phyloP scores from a whole-genome alignment of 2,888 invertebrate genomes.

The Conomelus anceps region DNA sequence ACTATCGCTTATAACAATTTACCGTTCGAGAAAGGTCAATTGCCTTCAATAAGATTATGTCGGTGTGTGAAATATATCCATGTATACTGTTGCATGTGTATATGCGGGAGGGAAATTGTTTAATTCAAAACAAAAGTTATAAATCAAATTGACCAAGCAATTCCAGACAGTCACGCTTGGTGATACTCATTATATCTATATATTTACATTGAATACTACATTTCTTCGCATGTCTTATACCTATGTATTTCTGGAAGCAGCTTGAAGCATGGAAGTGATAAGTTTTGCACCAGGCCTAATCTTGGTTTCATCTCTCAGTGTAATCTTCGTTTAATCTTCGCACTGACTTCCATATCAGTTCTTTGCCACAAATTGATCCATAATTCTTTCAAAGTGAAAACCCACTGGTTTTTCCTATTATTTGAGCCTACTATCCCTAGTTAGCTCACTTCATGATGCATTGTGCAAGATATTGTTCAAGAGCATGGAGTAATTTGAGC shows the following conservation, averaged over 20 bases:
- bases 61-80: not conserved
- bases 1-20: not conserved
- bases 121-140: not conserved
- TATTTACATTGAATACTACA: not conserved
- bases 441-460: too few relatives aligned
- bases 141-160: not conserved
- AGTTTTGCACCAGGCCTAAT: too few relatives aligned
- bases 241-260: not conserved
- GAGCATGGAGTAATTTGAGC: too few relatives aligned
- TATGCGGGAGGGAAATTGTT: not conserved
- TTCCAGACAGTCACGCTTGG: not conserved
- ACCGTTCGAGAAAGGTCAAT: not conserved
- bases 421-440: too few relatives aligned
- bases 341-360: too few relatives aligned
- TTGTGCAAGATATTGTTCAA: too few relatives aligned
- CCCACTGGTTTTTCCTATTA: too few relatives aligned
- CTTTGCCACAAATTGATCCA: too few relatives aligned
- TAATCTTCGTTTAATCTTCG: too few relatives aligned
- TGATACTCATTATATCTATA: not conserved
- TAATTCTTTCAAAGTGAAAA: too few relatives aligned
- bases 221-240: not conserved
- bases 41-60: not conserved
- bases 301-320: too few relatives aligned
- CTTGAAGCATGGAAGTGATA: not conserved
- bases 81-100: not conserved